Evolutionary conservation across 1,140 invertebrate species (phyloP).

Genomic region (Chironomus striatipennis): DNA sequence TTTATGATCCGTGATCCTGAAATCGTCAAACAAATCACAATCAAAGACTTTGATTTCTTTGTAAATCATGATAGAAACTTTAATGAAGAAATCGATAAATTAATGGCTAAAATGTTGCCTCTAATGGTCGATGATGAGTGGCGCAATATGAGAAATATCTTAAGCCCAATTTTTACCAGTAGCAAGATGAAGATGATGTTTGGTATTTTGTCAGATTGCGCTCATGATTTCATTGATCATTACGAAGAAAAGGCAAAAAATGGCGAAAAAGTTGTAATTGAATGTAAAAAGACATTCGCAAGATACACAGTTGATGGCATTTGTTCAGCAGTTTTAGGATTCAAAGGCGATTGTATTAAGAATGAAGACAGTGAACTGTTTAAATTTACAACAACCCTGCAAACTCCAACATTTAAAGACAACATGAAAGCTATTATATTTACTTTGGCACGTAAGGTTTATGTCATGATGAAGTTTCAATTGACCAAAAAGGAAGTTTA

Average conservation of each 20-base stretch:
- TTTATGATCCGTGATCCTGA: background rate
- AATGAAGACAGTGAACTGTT: slow-evolving; percentile 35
- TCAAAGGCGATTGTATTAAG: slow-evolving; percentile 35
- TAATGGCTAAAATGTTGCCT: background rate
- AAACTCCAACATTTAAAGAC: background rate
- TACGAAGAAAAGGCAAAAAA: background rate
- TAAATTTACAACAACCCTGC: background rate
- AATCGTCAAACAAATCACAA: slow-evolving; percentile 29
- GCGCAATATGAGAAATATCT: slow-evolving; percentile 33
- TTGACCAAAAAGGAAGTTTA: background rate
- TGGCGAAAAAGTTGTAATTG: slow-evolving; percentile 31
- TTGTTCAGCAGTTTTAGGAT: slow-evolving; percentile 41
- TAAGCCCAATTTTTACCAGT: slow-evolving; percentile 39
- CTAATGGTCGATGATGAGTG: slow-evolving; percentile 31
- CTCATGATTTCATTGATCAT: background rate
- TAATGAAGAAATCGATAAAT: slow-evolving; percentile 29
- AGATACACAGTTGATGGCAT: slow-evolving; percentile 47
- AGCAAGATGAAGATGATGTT: slow-evolving; percentile 37
- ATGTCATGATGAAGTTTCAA: background rate
- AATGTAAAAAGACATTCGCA: slow-evolving; percentile 39
- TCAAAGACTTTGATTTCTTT: slow-evolving; percentile 34
- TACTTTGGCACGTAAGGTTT: background rate
- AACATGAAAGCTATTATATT: background rate
- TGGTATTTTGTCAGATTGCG: slow-evolving; percentile 25
- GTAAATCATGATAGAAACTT: slow-evolving; percentile 31